Evolutionary conservation across 1,140 invertebrate species (phyloP), one percentile per base, ranked within the genome.

Genomic region (Portunus trituberculatus): DNA sequence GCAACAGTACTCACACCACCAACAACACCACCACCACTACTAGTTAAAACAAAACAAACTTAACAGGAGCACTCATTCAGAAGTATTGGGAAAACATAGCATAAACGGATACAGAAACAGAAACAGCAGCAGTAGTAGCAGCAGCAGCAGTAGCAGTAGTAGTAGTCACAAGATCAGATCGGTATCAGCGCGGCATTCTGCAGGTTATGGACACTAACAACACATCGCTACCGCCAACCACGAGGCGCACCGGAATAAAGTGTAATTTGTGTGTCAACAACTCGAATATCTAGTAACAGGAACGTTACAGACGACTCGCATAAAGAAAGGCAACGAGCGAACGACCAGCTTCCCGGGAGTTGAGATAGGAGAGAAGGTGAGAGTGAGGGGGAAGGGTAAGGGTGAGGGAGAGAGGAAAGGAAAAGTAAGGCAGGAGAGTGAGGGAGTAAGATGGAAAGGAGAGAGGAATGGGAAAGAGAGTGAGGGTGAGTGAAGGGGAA

Each of bases 191-290:
- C 20, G 20, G n/a, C 20, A 25, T 76, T 76, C 20, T 76, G 67
- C 4, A 29, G 86, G 31, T 84, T 46, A n/a, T 28, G 76, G 76
- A 4, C 4, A 4, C 10, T 93, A 93, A 84, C 32, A 8, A 76
- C n/a, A 28, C n/a, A 93, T 93, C 92, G 67, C 46, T 14, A 52
- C 46, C 46, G 20, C 92, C 0, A 59, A 86, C 84, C 87, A 86
- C 25, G 48, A 93, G 84, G 59, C 87, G 59, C 86, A 10, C 1
- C 16, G 4, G 84, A 88, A 93, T 93, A 93, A 93, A 93, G 92
- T 8, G 76, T 93, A 67, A 93, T 93, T 93, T 93, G 83, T 32
- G 84, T 88, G 92, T 93, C 92, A 93, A 88, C 92, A 88, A 39
- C 83, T 88, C 46, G 10, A 28, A 29, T 48, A 87, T 46, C 82